Percentiles rank a stretch among this genome's conserved stretches.
Conservation (phyloP, 2,888 invertebrate genomes). For the Frankliniella intonsa region DNA sequence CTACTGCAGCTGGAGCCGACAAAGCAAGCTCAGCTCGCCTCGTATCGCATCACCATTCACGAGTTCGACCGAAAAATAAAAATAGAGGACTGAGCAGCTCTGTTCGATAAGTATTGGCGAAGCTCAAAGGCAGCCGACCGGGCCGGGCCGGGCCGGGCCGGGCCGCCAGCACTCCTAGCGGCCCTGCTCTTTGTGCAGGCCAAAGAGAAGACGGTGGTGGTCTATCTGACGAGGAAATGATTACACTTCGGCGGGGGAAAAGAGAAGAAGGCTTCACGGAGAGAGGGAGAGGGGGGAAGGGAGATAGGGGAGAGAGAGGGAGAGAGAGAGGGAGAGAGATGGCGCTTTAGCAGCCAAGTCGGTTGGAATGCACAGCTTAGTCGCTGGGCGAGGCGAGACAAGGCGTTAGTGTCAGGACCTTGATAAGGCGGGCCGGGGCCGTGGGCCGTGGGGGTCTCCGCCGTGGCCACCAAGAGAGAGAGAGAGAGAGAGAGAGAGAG, state of each 20-base stretch:
- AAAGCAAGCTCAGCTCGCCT: not conserved
- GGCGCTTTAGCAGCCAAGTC: not conserved
- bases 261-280: not conserved
- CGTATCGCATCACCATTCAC: not conserved
- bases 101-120: not conserved
- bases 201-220: not conserved
- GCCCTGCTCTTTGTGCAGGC: not conserved
- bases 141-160: not conserved
- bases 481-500: too few relatives aligned
- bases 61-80: not conserved
- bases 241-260: not conserved
- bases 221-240: conserved; percentile 18
- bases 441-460: too few relatives aligned
- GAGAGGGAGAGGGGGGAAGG: not conserved
- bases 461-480: too few relatives aligned
- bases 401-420: too few relatives aligned
- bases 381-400: not conserved
- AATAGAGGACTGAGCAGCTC: not conserved
- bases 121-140: not conserved
- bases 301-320: not conserved
- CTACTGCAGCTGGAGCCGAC: not conserved
- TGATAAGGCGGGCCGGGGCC: too few relatives aligned
- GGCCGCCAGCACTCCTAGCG: not conserved
- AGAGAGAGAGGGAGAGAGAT: not conserved
- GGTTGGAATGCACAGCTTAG: not conserved